Conservation (phyloP, 2,888 invertebrate species). For the Pachliopta kotzebuea region DNA sequence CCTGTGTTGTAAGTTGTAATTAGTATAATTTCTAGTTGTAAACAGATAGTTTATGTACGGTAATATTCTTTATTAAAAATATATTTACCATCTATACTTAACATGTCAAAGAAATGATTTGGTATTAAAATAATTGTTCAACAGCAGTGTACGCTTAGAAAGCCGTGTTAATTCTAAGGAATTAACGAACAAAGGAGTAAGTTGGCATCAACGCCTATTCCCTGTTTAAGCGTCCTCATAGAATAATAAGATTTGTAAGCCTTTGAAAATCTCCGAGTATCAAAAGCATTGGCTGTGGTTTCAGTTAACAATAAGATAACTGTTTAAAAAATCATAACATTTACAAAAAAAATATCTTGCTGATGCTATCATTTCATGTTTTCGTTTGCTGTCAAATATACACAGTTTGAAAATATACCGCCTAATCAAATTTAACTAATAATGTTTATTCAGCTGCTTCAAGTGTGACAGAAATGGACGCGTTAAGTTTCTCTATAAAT, state of each 20-base stretch:
- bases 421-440: constrained; percentile 23
- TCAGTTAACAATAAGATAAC: not conserved
- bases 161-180: constrained; percentile 57
- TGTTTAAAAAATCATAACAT: not conserved
- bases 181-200: constrained; percentile 75
- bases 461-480: constrained; percentile 5
- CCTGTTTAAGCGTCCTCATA: constrained; percentile 49
- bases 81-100: too few relatives aligned
- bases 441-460: constrained; percentile 23
- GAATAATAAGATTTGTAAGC: constrained; percentile 40
- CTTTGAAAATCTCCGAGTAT: constrained; percentile 1
- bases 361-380: too few relatives aligned
- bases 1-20: too few relatives aligned
- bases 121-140: not conserved
- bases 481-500: not conserved
- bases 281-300: not conserved
- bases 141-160: constrained; percentile 44
- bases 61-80: too few relatives aligned
- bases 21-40: too few relatives aligned
- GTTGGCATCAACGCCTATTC: constrained; percentile 58
- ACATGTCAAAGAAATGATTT: not conserved
- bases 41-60: too few relatives aligned
- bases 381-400: too few relatives aligned
- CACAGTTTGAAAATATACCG: not conserved
- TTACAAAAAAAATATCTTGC: not conserved